Evolutionary conservation across 1,140 invertebrate genomes (phyloP).

Genomic region (Copidosoma floridanum): DNA sequence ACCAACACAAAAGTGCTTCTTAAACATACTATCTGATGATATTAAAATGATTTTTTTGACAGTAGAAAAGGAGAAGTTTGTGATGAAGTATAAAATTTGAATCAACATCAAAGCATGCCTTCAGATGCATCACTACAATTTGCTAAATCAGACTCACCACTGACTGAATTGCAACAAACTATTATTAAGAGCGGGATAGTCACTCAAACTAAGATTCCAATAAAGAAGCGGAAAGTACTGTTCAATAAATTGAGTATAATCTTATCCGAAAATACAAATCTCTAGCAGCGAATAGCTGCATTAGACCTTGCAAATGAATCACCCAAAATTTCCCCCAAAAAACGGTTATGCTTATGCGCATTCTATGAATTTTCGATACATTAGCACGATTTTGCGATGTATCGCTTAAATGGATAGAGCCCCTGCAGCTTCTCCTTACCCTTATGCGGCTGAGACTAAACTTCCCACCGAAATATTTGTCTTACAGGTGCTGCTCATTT

Average conservation of each 20-base stretch:
- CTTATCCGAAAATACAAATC: no score
- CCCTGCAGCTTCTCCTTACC: background rate
- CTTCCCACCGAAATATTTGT: constrained; percentile 2
- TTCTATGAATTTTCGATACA: background rate
- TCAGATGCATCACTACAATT: no score
- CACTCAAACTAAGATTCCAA: background rate
- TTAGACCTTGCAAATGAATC: background rate
- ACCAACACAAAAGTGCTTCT: background rate
- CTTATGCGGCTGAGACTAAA: constrained; percentile 10
- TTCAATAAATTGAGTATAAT: no score
- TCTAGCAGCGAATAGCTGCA: no score
- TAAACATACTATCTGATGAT: background rate
- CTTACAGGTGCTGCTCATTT: background rate
- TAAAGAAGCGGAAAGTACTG: background rate
- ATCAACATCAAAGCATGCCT: no score
- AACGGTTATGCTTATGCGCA: background rate
- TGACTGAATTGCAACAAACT: no score
- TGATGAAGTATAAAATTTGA: background rate
- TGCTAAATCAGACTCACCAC: no score
- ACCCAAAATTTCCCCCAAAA: background rate
- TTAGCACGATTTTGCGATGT: background rate
- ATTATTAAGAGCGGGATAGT: background rate
- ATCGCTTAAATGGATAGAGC: background rate
- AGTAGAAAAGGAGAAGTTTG: background rate
- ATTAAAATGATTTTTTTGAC: background rate